Base-by-base conservation (phyloP, 37 sponge, comb jelly and placozoan species). In the Cliona cf. orientalis region DNA sequence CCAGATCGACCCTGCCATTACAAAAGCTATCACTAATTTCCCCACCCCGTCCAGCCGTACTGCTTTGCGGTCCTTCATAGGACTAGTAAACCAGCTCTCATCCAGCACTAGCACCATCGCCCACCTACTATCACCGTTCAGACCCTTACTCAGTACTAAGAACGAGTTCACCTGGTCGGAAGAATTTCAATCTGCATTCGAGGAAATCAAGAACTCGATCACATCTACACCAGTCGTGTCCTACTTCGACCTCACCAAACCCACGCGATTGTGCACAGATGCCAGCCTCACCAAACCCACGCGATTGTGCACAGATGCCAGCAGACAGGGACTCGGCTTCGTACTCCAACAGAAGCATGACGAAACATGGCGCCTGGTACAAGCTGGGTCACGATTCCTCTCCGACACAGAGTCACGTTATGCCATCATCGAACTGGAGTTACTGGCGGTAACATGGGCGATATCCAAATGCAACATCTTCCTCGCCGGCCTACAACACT, bases 391-490 rank as follows among this genome's bases (percentile, higher is more conserved):
- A 0, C 42, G 72, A 14, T 80, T 80, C 56, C 69, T 78, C 7
- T 40, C 79, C 6, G 79, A 78, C 42, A 34, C 79, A 2, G 80
- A 66, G 36, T 68, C 80, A 12, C 55, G 80, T 22, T 66, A 80
- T 66, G 69, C 68, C 42, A 33, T 81, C 26, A 81, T 80, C 21
- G 81, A 80, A 35, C 59, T 80, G 23, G 82, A 81, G 35, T 37
- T 81, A 33, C 63, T 81, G 1, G 72, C 65, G 4, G 72, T n/a
- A n/a, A n/a, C n/a, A n/a, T n/a, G n/a, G n/a, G n/a, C n/a, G n/a
- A n/a, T n/a, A n/a, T n/a, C n/a, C n/a, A n/a, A n/a, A n/a, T n/a
- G n/a, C n/a, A n/a, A n/a, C n/a, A n/a, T n/a, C n/a, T n/a, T n/a
- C n/a, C 42, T 69, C 5, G 72, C 82, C 19, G 80, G 69, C 5